Percentiles rank a stretch among this genome's conserved stretches.
Conservation (phyloP, 2,113 vertebrate genomes). For the Pholis gunnellus region DNA sequence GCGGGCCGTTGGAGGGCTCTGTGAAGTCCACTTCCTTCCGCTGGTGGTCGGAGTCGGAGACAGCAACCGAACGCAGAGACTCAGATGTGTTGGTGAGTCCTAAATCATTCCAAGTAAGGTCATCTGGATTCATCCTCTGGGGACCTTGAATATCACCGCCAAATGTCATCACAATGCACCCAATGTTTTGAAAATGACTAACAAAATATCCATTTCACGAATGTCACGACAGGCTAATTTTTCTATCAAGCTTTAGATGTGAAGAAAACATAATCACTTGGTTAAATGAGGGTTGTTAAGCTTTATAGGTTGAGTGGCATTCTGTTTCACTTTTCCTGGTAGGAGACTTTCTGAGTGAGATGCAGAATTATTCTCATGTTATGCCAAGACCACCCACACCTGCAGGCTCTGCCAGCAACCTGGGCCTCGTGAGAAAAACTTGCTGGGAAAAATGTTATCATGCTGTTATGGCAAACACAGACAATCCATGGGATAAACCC, state of each 20-base stretch:
- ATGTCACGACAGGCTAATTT: background rate
- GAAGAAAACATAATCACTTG: background rate
- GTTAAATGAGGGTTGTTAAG: background rate
- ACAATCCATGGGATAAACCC: conserved; percentile 23
- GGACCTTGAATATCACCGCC: background rate
- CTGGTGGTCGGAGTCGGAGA: conserved; percentile 82
- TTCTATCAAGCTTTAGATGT: background rate
- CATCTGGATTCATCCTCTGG: background rate
- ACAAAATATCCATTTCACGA: background rate
- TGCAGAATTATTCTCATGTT: conserved; percentile 18
- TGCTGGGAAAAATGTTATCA: conserved; percentile 20
- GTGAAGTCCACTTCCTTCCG: conserved; percentile 86
- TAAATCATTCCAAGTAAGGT: background rate
- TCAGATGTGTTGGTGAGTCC: conserved; percentile 83
- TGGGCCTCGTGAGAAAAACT: conserved; percentile 29
- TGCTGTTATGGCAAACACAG: conserved; percentile 26
- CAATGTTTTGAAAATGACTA: background rate
- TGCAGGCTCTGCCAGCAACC: conserved; percentile 36
- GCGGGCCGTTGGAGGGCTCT: conserved; percentile 72
- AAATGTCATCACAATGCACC: background rate
- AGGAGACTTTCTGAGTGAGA: conserved; percentile 8
- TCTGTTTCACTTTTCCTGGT: conserved; percentile 2
- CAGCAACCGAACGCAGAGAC: conserved; percentile 82
- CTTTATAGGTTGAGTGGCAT: background rate
- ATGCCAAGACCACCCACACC: conserved; percentile 55